Conservation (phyloP, 2,888 invertebrate species). For the Argynnis bischoffii region DNA sequence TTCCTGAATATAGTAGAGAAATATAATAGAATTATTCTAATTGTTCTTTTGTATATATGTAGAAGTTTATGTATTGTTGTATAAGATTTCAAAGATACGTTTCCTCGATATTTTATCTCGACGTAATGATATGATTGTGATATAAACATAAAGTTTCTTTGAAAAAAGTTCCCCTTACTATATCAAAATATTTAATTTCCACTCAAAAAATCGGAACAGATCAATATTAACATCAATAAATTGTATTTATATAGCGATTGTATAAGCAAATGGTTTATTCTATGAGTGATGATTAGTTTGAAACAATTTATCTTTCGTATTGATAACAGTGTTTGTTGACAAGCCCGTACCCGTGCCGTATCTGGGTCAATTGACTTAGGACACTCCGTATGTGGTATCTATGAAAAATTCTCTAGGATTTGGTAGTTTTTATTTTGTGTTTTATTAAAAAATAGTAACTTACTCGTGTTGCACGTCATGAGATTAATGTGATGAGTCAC, state of each 20-base stretch:
- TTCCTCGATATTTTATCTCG: background rate
- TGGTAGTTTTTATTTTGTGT: background rate
- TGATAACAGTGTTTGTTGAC: conserved; percentile 51
- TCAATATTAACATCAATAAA: conserved; percentile 9
- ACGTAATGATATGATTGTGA: background rate
- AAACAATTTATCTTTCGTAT: conserved; percentile 50
- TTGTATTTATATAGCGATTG: conserved; percentile 29
- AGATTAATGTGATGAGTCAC: conserved; percentile 38
- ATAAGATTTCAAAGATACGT: too few relatives aligned
- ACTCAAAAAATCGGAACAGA: conserved; percentile 24
- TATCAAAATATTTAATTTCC: conserved; percentile 7
- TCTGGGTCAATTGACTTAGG: conserved; percentile 47
- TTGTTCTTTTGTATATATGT: too few relatives aligned
- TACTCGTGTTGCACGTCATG: conserved; percentile 21
- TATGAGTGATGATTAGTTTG: conserved; percentile 38
- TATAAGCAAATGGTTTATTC: conserved; percentile 30
- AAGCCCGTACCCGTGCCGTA: conserved; percentile 44
- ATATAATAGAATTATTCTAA: too few relatives aligned
- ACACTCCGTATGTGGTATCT: conserved; percentile 26
- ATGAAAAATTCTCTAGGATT: conserved; percentile 10
- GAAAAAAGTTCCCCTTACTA: background rate
- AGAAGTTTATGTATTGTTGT: too few relatives aligned
- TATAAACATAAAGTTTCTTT: background rate
- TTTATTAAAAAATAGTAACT: conserved; percentile 22
- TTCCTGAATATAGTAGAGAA: too few relatives aligned